These are phyloP conservation scores for Asbolus verrucosus DNA, from an alignment of 1,140 invertebrate genomes.

Conservation along the genomic window DNA sequence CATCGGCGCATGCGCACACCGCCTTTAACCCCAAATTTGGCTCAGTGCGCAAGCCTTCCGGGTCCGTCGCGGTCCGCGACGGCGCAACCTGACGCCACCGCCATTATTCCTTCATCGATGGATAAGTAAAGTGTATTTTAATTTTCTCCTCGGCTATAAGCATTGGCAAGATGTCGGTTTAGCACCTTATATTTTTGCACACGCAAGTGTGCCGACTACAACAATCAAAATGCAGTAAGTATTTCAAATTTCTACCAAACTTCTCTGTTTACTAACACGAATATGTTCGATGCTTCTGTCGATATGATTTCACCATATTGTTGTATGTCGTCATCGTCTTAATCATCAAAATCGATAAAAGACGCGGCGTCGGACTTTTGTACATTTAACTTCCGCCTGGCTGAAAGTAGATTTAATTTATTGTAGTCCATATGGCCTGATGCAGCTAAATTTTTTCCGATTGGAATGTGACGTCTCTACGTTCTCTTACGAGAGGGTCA, in stretches of 20 bases:
- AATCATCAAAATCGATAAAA: too few relatives aligned
- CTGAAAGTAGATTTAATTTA: too few relatives aligned
- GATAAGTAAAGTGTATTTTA: slow-evolving; percentile 53
- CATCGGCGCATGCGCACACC: background rate
- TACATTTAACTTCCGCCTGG: too few relatives aligned
- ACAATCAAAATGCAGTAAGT: slow-evolving; percentile 60
- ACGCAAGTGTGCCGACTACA: slow-evolving; percentile 61
- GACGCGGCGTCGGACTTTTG: too few relatives aligned
- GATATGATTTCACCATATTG: slow-evolving; percentile 23
- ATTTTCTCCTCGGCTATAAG: slow-evolving; percentile 42
- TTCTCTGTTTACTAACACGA: background rate
- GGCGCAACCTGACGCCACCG: background rate
- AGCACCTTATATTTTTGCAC: slow-evolving; percentile 56
- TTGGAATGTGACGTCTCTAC: too few relatives aligned
- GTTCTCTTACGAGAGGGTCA: too few relatives aligned
- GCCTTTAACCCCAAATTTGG: background rate
- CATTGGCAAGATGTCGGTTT: slow-evolving; percentile 55
- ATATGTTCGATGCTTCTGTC: background rate
- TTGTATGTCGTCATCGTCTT: slow-evolving; percentile 20
- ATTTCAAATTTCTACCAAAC: slow-evolving; percentile 16
- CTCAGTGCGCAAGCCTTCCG: slow-evolving; percentile 1
- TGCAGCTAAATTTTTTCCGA: too few relatives aligned
- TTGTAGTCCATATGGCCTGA: too few relatives aligned
- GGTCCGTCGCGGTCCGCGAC: slow-evolving; percentile 1
- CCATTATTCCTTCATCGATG: slow-evolving; percentile 51